Evolutionary conservation across 2,888 invertebrate species (phyloP).

Genomic region (Hypercompe scribonia): DNA sequence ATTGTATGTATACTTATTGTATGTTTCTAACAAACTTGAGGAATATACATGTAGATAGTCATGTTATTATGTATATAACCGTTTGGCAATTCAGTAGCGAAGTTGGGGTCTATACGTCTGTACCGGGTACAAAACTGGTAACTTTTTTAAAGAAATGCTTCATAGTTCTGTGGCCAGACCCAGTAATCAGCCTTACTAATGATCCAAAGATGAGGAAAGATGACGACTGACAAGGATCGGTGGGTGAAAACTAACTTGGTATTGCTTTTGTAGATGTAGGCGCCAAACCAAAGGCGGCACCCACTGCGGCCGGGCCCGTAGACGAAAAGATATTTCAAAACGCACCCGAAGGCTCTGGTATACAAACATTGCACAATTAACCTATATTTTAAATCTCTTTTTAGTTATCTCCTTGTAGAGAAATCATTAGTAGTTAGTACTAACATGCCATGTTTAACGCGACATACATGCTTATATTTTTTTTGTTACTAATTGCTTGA

Average conservation of each 20-base stretch:
- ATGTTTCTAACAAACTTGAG: background rate
- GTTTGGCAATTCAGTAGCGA: background rate
- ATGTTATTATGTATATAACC: background rate
- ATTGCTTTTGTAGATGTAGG: slow-evolving; percentile 87
- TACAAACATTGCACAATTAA: slow-evolving; percentile 55
- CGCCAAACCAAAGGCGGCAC: slow-evolving; percentile 82
- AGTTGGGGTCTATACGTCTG: background rate
- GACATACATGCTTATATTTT: background rate
- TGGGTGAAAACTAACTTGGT: slow-evolving; percentile 66
- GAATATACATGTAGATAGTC: background rate
- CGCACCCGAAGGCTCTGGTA: slow-evolving; percentile 91
- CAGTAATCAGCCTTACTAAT: slow-evolving; percentile 1
- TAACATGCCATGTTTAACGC: background rate
- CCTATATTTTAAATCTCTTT: background rate
- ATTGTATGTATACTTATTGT: background rate
- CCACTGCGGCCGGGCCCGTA: slow-evolving; percentile 88
- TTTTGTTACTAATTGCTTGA: background rate
- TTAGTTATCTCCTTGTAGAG: background rate
- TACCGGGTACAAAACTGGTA: background rate
- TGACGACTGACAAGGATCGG: slow-evolving; percentile 38
- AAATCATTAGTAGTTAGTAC: background rate
- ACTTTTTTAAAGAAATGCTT: background rate
- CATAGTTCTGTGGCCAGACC: background rate
- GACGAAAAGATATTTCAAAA: slow-evolving; percentile 89
- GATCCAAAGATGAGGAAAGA: background rate